Conservation (phyloP, 2,888 invertebrate genomes). For the Dusona sp. region DNA sequence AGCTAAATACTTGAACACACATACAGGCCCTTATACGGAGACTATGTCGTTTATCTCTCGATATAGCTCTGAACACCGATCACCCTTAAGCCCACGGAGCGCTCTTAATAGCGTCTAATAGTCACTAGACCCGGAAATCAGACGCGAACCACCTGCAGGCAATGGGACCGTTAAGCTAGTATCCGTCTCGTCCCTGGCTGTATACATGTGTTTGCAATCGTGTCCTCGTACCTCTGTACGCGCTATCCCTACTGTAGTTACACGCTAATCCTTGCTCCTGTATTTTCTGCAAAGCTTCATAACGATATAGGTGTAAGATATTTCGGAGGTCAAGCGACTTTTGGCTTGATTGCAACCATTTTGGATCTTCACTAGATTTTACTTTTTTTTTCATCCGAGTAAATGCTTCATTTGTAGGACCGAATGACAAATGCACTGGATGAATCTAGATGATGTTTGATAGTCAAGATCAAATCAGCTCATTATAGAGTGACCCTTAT, state of each 20-base stretch:
- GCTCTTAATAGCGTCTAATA: conserved; percentile 73
- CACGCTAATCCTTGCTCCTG: conserved; percentile 59
- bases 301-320: neutral
- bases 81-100: conserved; percentile 74
- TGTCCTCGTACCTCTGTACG: neutral
- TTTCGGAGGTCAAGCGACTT: neutral
- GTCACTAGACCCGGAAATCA: conserved; percentile 75
- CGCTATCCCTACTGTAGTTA: conserved; percentile 35
- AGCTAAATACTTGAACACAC: conserved; percentile 11
- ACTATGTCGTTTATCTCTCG: conserved; percentile 7
- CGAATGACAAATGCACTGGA: neutral
- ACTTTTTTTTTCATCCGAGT: neutral
- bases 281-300: conserved; percentile 9
- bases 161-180: conserved; percentile 75
- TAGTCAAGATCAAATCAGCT: neutral
- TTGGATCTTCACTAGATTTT: neutral
- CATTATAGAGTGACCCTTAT: neutral
- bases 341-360: neutral
- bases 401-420: neutral
- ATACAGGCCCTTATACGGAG: neutral
- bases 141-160: conserved; percentile 77
- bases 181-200: conserved; percentile 60
- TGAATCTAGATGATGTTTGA: neutral
- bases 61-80: conserved; percentile 66
- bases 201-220: conserved; percentile 2